These are phyloP conservation scores for Sphecodes monilicornis DNA, from an alignment of 2,888 invertebrate genomes.

Conservation along the genomic window DNA sequence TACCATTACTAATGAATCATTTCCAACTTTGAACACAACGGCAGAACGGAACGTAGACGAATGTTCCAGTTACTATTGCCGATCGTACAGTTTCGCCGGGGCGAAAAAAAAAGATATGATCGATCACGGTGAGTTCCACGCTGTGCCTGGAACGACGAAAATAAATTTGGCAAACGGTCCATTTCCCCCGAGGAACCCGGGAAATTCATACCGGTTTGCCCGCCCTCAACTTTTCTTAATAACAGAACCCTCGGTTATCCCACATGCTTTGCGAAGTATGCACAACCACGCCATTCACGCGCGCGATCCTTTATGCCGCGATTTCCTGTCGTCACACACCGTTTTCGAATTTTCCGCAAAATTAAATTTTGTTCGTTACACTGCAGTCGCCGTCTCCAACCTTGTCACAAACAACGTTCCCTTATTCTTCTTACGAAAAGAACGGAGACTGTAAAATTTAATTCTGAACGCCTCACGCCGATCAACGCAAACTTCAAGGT, in stretches of 20 bases:
- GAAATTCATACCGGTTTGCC: slow-evolving; percentile 63
- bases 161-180: slow-evolving; percentile 70
- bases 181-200: slow-evolving; percentile 40
- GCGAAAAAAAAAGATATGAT: slow-evolving; percentile 49
- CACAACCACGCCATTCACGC: background rate
- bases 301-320: slow-evolving; percentile 1
- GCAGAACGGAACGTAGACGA: slow-evolving; percentile 48
- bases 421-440: background rate
- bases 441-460: background rate
- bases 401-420: background rate
- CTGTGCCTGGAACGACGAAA: slow-evolving; percentile 56
- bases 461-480: background rate
- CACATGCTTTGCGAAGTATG: slow-evolving; percentile 51
- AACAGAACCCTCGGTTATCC: slow-evolving; percentile 55
- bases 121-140: slow-evolving; percentile 50
- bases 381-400: background rate
- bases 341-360: slow-evolving; percentile 21
- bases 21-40: slow-evolving; percentile 61
- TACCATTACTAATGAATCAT: slow-evolving; percentile 67
- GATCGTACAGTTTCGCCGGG: slow-evolving; percentile 51
- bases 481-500: no score
- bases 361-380: slow-evolving; percentile 23
- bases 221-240: slow-evolving; percentile 67
- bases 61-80: slow-evolving; percentile 61
- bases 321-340: background rate